Base-by-base conservation (phyloP, 2,113 vertebrate genomes). In the Rhegmatorhina hoffmannsi region DNA sequence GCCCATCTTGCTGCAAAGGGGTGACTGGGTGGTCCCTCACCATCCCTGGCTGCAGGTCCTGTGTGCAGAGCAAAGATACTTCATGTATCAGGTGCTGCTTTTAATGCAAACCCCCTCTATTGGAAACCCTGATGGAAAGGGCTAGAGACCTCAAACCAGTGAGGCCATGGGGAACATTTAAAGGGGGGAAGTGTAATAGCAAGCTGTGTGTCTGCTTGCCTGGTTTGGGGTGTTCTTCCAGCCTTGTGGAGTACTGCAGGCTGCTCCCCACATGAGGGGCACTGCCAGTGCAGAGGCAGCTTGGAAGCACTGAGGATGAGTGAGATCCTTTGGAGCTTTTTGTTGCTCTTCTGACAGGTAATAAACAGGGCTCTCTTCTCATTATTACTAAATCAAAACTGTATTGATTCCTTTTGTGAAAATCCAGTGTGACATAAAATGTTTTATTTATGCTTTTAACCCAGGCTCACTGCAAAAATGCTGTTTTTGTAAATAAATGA, bases 381-480 rank as follows among this genome's bases (percentile, higher is more conserved):
- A 67, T 94, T 92, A 91, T 94, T 92, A 67, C 84, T 93, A 84
- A 94, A 96, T 96, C 90, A 95, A 94, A 95, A 53, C 66, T 59
- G 53, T 92, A 63, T 92, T 66, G 95, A 95, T 89, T 87, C 53
- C 60, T 90, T 40, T 44, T 72, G 55, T 96, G 89, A 93, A 97
- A 94, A 96, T 91, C 43, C 49, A 55, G 49, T 1, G 3, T 2
- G 6, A 68, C 73, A 47, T 82, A 82, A 89, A 93, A 93, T 79
- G 53, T 81, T 96, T 94, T 92, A 89, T 94, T 91, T 92, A 87
- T 81, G 77, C 64, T 87, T 90, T 92, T 87, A 90, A 90, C 73
- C 14, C 0, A 0, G 11, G n/a, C 77, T 84, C 1, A 0, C 70
- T 6, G 5, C 72, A 91, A 82, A 81, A 91, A 74, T 50, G 26